Conservation (phyloP, 2,113 vertebrate genomes). For the Solea senegalensis region DNA sequence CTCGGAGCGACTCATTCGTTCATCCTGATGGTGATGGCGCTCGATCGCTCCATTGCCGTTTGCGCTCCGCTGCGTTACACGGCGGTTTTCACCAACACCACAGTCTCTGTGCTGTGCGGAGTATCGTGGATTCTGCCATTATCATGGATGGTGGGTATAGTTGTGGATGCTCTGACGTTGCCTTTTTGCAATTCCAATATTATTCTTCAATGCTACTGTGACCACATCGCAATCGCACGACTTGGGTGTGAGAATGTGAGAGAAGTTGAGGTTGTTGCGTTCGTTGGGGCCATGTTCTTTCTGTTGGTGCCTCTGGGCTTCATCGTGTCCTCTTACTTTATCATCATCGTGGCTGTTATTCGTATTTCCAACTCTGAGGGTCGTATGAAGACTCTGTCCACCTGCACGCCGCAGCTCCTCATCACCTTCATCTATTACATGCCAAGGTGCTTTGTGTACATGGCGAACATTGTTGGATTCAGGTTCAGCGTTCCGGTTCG, state of each 20-base stretch:
- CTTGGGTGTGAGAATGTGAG: slow-evolving; percentile 49
- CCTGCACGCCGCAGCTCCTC: slow-evolving; percentile 71
- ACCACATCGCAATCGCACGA: slow-evolving; percentile 41
- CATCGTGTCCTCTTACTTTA: slow-evolving; percentile 67
- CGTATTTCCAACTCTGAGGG: slow-evolving; percentile 48
- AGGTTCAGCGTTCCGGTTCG: slow-evolving; percentile 40
- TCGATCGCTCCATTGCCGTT: slow-evolving; percentile 71
- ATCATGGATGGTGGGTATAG: slow-evolving; percentile 33
- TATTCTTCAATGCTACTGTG: slow-evolving; percentile 72
- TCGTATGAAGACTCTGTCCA: slow-evolving; percentile 55
- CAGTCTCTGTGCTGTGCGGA: slow-evolving; percentile 51
- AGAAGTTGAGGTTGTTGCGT: background rate
- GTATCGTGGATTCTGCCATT: slow-evolving; percentile 52
- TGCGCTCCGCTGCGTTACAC: slow-evolving; percentile 63
- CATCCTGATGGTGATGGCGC: slow-evolving; percentile 72
- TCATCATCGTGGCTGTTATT: slow-evolving; percentile 54
- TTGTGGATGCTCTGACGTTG: slow-evolving; percentile 19
- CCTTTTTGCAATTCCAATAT: slow-evolving; percentile 68
- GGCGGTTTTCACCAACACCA: slow-evolving; percentile 51
- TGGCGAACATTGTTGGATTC: slow-evolving; percentile 50
- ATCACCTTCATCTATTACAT: slow-evolving; percentile 67
- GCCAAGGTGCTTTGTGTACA: slow-evolving; percentile 70
- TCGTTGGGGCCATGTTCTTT: slow-evolving; percentile 54
- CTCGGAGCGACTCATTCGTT: slow-evolving; percentile 59
- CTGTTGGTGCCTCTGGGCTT: slow-evolving; percentile 63